These are phyloP conservation scores for Oryzias melastigma DNA, from an alignment of 2,113 vertebrate species.

Conservation along the genomic window DNA sequence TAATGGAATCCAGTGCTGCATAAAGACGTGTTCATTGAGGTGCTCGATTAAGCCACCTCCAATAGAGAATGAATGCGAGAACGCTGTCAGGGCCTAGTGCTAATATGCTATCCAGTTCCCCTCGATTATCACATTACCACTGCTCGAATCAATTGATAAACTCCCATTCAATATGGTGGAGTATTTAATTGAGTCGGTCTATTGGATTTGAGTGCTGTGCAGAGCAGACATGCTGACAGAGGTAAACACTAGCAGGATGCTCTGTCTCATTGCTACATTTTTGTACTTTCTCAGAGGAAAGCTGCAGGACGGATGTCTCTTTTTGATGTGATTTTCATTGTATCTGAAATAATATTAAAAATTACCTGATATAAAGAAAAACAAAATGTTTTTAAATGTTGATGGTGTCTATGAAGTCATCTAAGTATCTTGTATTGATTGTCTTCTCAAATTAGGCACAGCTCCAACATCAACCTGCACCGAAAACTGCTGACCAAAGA, in stretches of 20 bases:
- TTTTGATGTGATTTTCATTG: conserved; percentile 5
- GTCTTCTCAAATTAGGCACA: conserved; percentile 83
- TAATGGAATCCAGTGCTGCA: conserved; percentile 71
- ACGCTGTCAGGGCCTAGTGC: conserved; percentile 78
- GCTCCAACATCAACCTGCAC: conserved; percentile 99
- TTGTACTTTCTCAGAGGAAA: conserved; percentile 32
- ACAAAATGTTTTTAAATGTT: conserved; percentile 4
- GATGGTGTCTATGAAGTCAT: conserved; percentile 9
- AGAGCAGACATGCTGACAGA: conserved; percentile 92
- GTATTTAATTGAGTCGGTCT: conserved; percentile 99
- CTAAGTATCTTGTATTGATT: conserved; percentile 1
- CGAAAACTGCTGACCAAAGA: conserved; percentile 99
- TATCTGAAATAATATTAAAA: conserved; percentile 22
- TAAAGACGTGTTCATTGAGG: conserved; percentile 64
- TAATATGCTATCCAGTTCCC: conserved; percentile 96
- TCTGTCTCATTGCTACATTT: conserved; percentile 49
- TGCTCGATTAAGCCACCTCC: conserved; percentile 72
- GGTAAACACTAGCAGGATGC: conserved; percentile 84
- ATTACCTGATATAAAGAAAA: conserved; percentile 3
- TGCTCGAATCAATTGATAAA: conserved; percentile 98
- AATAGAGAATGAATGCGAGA: conserved; percentile 71
- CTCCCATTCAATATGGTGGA: conserved; percentile 91
- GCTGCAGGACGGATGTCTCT: conserved; percentile 34
- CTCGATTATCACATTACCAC: conserved; percentile 98
- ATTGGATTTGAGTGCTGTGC: conserved; percentile 90